These are phyloP conservation scores for Drosophila pseudotalamancana DNA, from an alignment of 2,888 invertebrate species.

Conservation along the genomic window DNA sequence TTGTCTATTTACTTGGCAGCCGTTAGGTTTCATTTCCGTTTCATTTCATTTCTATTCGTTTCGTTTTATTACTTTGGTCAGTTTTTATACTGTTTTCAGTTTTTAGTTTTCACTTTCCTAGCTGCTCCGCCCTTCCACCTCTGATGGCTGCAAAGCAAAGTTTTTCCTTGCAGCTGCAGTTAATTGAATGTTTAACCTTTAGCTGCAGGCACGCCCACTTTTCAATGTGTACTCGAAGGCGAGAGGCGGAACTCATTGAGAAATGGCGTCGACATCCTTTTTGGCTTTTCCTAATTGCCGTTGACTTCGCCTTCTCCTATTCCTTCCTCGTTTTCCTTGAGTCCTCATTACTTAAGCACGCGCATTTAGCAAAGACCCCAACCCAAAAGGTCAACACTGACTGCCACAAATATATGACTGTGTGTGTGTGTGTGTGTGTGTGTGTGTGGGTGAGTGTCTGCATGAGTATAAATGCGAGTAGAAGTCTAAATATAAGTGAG, in stretches of 20 bases:
- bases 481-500: neutral
- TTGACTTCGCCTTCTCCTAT: constrained; percentile 33
- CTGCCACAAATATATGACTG: constrained; percentile 3
- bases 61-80: constrained; percentile 78
- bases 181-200: constrained; percentile 72
- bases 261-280: constrained; percentile 37
- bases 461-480: constrained; percentile 1
- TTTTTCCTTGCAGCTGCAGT: constrained; percentile 15
- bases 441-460: neutral
- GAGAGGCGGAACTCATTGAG: constrained; percentile 45
- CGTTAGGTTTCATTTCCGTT: constrained; percentile 80
- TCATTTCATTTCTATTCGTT: constrained; percentile 74
- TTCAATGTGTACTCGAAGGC: too few relatives aligned
- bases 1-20: constrained; percentile 78
- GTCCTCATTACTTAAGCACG: constrained; percentile 73
- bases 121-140: neutral
- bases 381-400: constrained; percentile 49
- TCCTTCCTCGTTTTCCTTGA: constrained; percentile 7
- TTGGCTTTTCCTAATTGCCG: constrained; percentile 64
- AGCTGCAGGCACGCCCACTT: constrained; percentile 6
- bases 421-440: neutral
- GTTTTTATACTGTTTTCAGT: constrained; percentile 60
- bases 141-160: constrained; percentile 5
- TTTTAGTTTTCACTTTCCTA: constrained; percentile 18
- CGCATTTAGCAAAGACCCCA: constrained; percentile 45